Evolutionary conservation across 2,888 invertebrate genomes (phyloP), one percentile per base, ranked within the genome.

Genomic region (Phanerotoma sp.): DNA sequence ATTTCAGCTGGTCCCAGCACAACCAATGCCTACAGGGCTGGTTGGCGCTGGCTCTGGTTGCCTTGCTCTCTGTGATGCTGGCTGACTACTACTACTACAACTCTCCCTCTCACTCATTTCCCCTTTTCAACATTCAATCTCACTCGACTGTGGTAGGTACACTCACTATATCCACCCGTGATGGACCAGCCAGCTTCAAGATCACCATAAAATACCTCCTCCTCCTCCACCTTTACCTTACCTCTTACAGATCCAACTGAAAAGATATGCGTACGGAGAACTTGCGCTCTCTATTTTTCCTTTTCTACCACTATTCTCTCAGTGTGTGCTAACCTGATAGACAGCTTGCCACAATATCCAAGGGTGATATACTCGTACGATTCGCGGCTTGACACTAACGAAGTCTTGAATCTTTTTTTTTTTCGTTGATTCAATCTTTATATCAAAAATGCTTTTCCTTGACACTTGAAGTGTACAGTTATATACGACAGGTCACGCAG

Each of bases 1-100:
- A 62, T 62, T 62, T 62, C 57, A 62, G 45, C 33, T 55, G 47
- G 54, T 48, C 32, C 57, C 54, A 30, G 42, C 22, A 37, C 44
- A 52, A n/a, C 38, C 25, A 44, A 35, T 47, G 47, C 42, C 54
- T 45, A 28, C n/a, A 25, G 52, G 54, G 44, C 42, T 49, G 35
- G 45, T 44, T 45, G 44, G 30, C 45, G 40, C 21, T 41, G 32
- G 30, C 41, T 35, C 7, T 13, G 18, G 25, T 25, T 25, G 37
- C 49, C 25, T 49, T 37, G 16, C 22, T 33, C 22, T 18, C 11
- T 15, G 20, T 32, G 22, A 25, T 37, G 13, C n/a, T n/a, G n/a
- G n/a, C n/a, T n/a, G n/a, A n/a, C n/a, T 21, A 16, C 28, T 45
- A 20, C 40, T 35, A 22, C 41, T 18, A 38, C 25, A n/a, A n/a